Percentiles rank a stretch among this genome's conserved stretches.
These are phyloP conservation scores for Coregonus clupeaformis DNA, from an alignment of 2,113 vertebrate genomes.

Conservation along the genomic window DNA sequence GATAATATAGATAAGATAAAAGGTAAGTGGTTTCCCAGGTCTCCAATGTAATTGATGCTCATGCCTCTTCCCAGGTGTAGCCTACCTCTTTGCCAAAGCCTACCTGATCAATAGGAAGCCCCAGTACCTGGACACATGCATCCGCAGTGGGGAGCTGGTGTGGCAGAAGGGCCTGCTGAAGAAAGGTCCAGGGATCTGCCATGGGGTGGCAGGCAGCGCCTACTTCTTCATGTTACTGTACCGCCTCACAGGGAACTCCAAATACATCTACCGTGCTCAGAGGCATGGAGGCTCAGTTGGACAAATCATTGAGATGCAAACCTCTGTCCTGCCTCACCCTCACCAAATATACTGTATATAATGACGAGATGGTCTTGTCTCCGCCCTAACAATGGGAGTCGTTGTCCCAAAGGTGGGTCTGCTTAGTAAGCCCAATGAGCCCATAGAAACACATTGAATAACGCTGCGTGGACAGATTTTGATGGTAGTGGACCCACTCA, in stretches of 20 bases:
- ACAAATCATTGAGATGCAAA: no score
- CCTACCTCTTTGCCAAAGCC: slow-evolving; percentile 88
- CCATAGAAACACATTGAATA: no score
- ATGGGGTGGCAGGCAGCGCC: slow-evolving; percentile 84
- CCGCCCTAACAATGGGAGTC: no score
- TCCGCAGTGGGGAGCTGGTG: slow-evolving; percentile 85
- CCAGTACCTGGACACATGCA: slow-evolving; percentile 87
- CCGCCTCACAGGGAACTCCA: slow-evolving; percentile 85
- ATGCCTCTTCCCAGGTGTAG: slow-evolving; percentile 75
- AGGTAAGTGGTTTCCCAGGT: no score
- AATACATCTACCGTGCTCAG: slow-evolving; percentile 87
- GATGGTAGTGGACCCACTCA: no score
- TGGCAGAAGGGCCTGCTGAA: slow-evolving; percentile 89
- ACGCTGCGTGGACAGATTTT: no score
- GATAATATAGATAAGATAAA: no score
- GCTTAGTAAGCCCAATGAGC: no score
- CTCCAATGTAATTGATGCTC: not conserved
- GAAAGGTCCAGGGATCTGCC: slow-evolving; percentile 90
- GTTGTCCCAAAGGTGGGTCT: no score
- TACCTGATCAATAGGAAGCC: slow-evolving; percentile 88
- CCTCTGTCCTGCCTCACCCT: not conserved
- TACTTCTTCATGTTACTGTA: slow-evolving; percentile 88
- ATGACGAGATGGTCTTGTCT: no score
- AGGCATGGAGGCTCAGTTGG: slow-evolving; percentile 64
- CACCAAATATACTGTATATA: no score